These are phyloP conservation scores for Clusia tigrina DNA, from an alignment of 2,888 invertebrate genomes.

Conservation along the genomic window DNA sequence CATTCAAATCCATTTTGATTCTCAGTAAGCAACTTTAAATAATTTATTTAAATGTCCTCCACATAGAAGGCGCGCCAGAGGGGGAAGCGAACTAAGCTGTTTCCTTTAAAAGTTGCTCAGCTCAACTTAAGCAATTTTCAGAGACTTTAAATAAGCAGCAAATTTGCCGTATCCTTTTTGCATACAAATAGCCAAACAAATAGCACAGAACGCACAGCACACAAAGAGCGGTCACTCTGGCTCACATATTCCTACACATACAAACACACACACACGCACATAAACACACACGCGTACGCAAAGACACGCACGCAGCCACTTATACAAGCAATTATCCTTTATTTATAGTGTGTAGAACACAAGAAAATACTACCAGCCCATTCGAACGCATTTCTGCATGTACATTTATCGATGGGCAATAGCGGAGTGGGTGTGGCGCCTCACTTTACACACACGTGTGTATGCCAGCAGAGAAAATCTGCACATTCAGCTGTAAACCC, in stretches of 20 bases:
- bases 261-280: not conserved
- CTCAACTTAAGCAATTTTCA: not conserved
- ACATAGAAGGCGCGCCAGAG: not conserved
- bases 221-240: not conserved
- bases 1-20: too few relatives aligned
- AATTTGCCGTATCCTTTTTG: not conserved
- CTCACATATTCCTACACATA: too few relatives aligned
- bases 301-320: slow-evolving; percentile 2
- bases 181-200: not conserved
- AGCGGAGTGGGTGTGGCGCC: too few relatives aligned
- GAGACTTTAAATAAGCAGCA: not conserved
- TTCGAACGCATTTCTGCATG: too few relatives aligned
- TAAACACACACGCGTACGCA: not conserved
- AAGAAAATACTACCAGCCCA: too few relatives aligned
- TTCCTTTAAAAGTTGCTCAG: not conserved
- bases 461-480: too few relatives aligned
- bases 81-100: not conserved
- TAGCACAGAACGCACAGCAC: not conserved
- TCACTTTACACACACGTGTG: too few relatives aligned
- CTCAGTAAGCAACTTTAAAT: not conserved
- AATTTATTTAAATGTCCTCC: not conserved
- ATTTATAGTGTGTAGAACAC: slow-evolving; percentile 7
- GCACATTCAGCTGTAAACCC: too few relatives aligned
- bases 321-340: slow-evolving; percentile 19
- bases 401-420: too few relatives aligned